Evolutionary conservation across 2,797 vertebrate species (phyloP), one percentile per base, ranked within the genome.

Genomic region (Martes flavigula): DNA sequence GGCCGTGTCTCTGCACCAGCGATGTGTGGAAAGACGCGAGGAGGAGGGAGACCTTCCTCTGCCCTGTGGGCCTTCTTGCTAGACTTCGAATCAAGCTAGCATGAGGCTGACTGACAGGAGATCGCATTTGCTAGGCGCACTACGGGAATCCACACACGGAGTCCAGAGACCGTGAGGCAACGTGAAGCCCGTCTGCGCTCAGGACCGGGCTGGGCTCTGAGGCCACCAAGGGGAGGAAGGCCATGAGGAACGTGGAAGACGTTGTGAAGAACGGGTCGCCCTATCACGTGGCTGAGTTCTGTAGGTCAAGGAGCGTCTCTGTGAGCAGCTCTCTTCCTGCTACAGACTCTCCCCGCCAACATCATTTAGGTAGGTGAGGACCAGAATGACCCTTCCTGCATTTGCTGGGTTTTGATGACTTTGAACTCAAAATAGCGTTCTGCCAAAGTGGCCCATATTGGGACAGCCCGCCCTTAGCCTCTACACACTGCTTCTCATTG

Each of bases 101-200:
- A 21, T 27, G 12, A 75, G 40, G 30, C 40, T 10, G 40, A 46
- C 30, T 51, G 30, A 75, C 40, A 46, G 27, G 14, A 46, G 17
- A 18, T 75, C 25, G 17, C 30, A 17, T 43, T 75, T 27, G 15
- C 72, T 30, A 30, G 40, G 27, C 25, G 2, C 30, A 4, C 27
- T 14, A 14, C 46, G 11, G 46, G 7, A 18, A 46, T 75, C 38
- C 72, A 75, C 40, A 75, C 27, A 30, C 4, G 27, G 43, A 46
- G 46, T 46, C 72, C 27, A 46, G 10, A 30, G 43, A 30, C 40
- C 4, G 72, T 17, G 72, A 75, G 40, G 38, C 23, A 27, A 8
- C 23, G 1, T 4, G 40, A 5, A 30, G 40, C 14, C 40, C 17
- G 10, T 0, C 2, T 5, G 40, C 10, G 25, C 25, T 75, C 8